Evolutionary conservation across 1,140 invertebrate genomes (phyloP).

Genomic region (Musca vetustissima): DNA sequence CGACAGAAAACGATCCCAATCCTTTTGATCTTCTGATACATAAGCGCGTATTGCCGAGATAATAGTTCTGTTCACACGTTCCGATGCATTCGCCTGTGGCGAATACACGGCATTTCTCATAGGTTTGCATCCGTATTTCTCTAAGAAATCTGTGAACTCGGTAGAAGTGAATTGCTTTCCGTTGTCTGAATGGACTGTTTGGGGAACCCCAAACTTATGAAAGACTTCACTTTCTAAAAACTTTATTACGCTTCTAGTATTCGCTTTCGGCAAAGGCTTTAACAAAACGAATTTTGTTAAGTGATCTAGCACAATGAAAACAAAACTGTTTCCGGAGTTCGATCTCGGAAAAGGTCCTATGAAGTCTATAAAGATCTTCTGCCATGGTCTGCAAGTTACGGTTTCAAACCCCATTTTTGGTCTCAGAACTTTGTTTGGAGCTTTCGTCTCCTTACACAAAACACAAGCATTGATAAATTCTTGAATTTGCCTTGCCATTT

Average conservation of each 20-base stretch:
- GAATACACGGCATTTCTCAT: neutral
- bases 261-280: neutral
- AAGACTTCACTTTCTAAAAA: constrained; percentile 2
- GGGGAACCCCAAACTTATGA: neutral
- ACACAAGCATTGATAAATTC: no score
- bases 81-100: constrained; percentile 12
- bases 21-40: neutral
- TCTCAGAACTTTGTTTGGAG: no score
- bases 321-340: no score
- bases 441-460: no score
- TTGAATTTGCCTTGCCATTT: no score
- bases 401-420: no score
- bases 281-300: no score
- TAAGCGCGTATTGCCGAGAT: neutral
- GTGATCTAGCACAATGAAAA: no score
- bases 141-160: neutral
- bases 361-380: no score
- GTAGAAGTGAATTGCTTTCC: constrained; percentile 8
- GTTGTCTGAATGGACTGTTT: constrained; percentile 12
- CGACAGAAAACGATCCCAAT: neutral
- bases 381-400: no score
- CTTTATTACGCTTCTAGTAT: neutral
- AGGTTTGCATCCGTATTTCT: neutral
- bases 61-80: constrained; percentile 4
- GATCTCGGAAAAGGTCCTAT: no score